Base-by-base conservation (phyloP, 2,888 invertebrate genomes). In the Ophion costatus region DNA sequence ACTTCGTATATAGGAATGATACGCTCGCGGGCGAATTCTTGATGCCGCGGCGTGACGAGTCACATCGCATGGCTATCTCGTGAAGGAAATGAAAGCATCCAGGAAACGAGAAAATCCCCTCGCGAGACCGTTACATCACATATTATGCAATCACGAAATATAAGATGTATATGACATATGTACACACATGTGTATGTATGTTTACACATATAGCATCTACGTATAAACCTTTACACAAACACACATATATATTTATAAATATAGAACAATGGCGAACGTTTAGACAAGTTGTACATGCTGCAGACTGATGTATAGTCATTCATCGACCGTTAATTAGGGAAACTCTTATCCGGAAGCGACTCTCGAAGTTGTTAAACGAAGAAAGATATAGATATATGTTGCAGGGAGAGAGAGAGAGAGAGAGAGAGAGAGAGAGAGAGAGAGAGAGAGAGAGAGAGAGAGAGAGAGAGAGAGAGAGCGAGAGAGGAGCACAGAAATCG, bases 211-310 rank as follows among this genome's bases (percentile, higher is more conserved):
- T 29, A 4, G 29, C 29, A 4, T 29, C 3, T 17, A 64, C 7
- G 59, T 17, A 88, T 82, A 87, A 5, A 51, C 51, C 51, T 14
- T 51, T 17, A 4, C 51, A 51, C 51, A 51, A 14, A 51, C 5
- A 51, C 17, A 51, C 17, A 51, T 51, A 51, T 11, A 17, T 14
- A 45, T 51, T 11, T 51, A 14, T n/a, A 45, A 88, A 88, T 77
- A 89, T 88, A 70, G 88, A 88, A 84, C 88, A 86, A 87, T 89
- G 88, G 73, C 88, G 70, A 45, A 59, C 87, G 77, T 71, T 82
- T 81, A 64, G 61, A 66, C 83, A 87, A 80, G 59, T 76, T 80
- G 80, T 84, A 80, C 84, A 82, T 88, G 86, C 78, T 75, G 75
- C 78, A 67, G 45, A 80, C 75, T 67, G 79, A 73, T 71, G 67